Evolutionary conservation across 1,140 invertebrate species (phyloP).

Genomic region (Augochlora pura): DNA sequence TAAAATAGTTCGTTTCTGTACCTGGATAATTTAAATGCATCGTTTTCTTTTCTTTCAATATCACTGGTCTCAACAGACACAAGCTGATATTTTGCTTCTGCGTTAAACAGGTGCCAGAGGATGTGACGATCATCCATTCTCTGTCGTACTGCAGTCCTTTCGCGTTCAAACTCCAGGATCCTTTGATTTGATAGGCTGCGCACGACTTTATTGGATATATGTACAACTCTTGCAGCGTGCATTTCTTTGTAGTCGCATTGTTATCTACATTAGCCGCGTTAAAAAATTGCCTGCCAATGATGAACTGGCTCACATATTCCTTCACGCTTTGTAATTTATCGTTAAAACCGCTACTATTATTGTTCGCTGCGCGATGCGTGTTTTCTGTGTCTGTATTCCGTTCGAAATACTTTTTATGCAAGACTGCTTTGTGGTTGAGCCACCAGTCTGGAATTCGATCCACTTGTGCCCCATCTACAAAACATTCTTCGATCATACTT

Average conservation of each 20-base stretch:
- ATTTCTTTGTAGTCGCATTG: conserved; percentile 29
- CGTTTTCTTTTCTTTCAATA: conserved; percentile 83
- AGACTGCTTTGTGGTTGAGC: conserved; percentile 44
- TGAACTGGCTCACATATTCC: conserved; percentile 8
- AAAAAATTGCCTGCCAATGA: conserved; percentile 14
- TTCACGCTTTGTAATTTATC: conserved; percentile 15
- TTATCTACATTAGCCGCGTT: neutral
- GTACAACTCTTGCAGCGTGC: conserved; percentile 82
- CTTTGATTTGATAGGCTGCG: conserved; percentile 85
- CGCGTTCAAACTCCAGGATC: conserved; percentile 86
- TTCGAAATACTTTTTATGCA: conserved; percentile 46
- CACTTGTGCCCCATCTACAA: conserved; percentile 78
- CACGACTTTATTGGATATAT: conserved; percentile 98
- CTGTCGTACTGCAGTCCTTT: conserved; percentile 93
- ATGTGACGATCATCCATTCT: conserved; percentile 94
- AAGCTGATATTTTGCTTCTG: conserved; percentile 92
- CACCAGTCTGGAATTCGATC: conserved; percentile 69
- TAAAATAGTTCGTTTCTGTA: conserved; percentile 61
- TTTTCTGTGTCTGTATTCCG: conserved; percentile 10
- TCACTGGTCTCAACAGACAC: conserved; percentile 89
- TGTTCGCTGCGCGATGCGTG: neutral
- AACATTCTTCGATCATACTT: conserved; percentile 87
- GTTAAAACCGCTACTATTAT: neutral
- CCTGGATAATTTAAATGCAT: conserved; percentile 87
- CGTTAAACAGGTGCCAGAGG: conserved; percentile 89